Conservation (phyloP, 2,797 vertebrate species). For the Melanotaenia trifasciata region DNA sequence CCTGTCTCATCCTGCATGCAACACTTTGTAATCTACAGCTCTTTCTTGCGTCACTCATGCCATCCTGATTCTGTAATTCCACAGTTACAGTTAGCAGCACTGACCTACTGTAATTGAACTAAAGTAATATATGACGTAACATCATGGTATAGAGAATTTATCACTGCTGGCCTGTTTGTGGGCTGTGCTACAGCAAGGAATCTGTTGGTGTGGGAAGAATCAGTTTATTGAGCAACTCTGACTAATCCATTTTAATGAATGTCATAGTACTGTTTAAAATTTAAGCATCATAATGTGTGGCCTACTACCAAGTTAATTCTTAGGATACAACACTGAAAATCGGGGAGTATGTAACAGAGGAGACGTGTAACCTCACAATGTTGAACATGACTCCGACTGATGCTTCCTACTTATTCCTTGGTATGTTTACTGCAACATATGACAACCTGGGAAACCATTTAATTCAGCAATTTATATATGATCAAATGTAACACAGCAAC, state of each 20-base stretch:
- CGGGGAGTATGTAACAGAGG: not conserved
- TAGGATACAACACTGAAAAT: not conserved
- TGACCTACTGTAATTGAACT: conserved; percentile 10
- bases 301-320: not conserved
- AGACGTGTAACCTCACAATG: not conserved
- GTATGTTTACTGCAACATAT: conserved; percentile 51
- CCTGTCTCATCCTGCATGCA: conserved; percentile 44
- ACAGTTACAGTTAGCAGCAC: not conserved
- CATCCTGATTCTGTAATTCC: conserved; percentile 24
- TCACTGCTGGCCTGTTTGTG: conserved; percentile 1
- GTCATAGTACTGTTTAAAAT: not conserved
- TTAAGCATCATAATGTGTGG: not conserved
- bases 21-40: conserved; percentile 14
- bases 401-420: conserved; percentile 31
- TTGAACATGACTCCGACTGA: conserved; percentile 19
- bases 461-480: not conserved
- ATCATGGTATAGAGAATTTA: conserved; percentile 16
- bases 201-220: conserved; percentile 49
- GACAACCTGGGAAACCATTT: conserved; percentile 52
- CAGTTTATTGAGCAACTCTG: conserved; percentile 14
- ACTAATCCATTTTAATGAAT: not conserved
- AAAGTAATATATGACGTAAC: conserved; percentile 14
- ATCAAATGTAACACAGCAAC: not conserved
- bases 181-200: conserved; percentile 28
- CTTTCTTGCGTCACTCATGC: conserved; percentile 8